Evolutionary conservation across 2,888 invertebrate species (phyloP), one percentile per base, ranked within the genome.

Genomic region (Limnephilus marmoratus): DNA sequence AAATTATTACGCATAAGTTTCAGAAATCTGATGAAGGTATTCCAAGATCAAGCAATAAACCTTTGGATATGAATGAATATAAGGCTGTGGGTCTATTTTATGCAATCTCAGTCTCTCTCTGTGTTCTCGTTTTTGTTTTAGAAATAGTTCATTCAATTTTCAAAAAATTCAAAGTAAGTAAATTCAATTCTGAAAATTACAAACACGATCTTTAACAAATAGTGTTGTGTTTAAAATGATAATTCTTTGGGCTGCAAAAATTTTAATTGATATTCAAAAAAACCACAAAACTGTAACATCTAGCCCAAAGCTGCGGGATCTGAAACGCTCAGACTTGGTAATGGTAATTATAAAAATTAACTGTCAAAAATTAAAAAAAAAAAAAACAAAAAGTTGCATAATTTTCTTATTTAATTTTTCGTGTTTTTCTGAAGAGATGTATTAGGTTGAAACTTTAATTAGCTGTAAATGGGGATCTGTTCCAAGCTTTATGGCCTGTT

Each of bases 61-160:
- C 87, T 29, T 31, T 91, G 13, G 86, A 91, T 80, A 4, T 91
- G 7, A 49, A 49, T 11, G 90, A 91, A 85, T 68, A 3, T 29
- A 2, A 53, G 68, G 34, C 18, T 3, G 29, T 86, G 2, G 15
- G 24, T 86, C 7, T 41, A 49, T 45, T 86, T 41, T 86, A 86
- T 86, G 24, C 45, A 45, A 1, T 5, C 29, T 7, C 86, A 7
- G 9, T 86, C 2, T 15, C 15, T 45, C 15, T 45, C 5, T 11
- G 24, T 29, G 29, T 45, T 29, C 5, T 45, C n/a, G 29, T 86
- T 49, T 86, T 86, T 45, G 13, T 86, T 86, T 86, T 29, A 29
- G 86, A 86, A 86, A 45, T 86, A 24, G 5, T 86, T 24, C 9
- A 45, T 86, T 29, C 29, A 41, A 45, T 0, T 11, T 11, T 24